These are phyloP conservation scores for Caradrina kadenii DNA, from an alignment of 2,888 invertebrate genomes.

Conservation along the genomic window DNA sequence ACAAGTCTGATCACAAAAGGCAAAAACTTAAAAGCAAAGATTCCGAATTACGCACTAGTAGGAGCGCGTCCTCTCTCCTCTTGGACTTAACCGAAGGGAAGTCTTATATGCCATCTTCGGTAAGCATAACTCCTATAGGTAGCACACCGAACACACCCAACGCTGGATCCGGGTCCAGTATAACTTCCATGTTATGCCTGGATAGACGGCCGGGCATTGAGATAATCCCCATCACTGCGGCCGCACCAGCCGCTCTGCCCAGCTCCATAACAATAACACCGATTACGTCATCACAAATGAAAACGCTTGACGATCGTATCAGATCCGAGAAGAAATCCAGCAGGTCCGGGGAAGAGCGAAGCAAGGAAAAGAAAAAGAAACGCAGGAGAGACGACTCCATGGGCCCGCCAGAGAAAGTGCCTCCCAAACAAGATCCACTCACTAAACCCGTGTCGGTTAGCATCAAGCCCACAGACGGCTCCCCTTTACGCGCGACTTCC, in stretches of 20 bases:
- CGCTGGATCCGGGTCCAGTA: constrained; percentile 91
- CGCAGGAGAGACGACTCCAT: constrained; percentile 94
- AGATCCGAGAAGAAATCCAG: constrained; percentile 87
- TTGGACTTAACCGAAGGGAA: constrained; percentile 90
- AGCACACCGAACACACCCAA: constrained; percentile 91
- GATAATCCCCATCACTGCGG: constrained; percentile 94
- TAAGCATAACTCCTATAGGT: constrained; percentile 88
- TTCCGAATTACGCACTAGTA: constrained; percentile 84
- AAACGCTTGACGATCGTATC: constrained; percentile 85
- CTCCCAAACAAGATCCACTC: constrained; percentile 93
- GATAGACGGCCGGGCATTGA: constrained; percentile 95
- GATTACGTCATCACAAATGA: constrained; percentile 91
- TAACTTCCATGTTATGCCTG: constrained; percentile 91
- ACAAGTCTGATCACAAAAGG: constrained; percentile 90
- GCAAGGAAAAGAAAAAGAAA: constrained; percentile 94
- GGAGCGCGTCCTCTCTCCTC: constrained; percentile 84
- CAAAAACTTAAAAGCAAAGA: constrained; percentile 91
- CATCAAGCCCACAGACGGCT: constrained; percentile 92
- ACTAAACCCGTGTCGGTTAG: constrained; percentile 94
- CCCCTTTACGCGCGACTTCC: constrained; percentile 92
- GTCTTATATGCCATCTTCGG: constrained; percentile 88
- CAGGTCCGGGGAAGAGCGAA: constrained; percentile 85
- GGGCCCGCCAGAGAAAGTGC: constrained; percentile 96
- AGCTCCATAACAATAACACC: constrained; percentile 97
- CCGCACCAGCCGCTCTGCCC: constrained; percentile 92